Conservation (phyloP, 2,113 vertebrate species). For the Antechinus stuartii region DNA sequence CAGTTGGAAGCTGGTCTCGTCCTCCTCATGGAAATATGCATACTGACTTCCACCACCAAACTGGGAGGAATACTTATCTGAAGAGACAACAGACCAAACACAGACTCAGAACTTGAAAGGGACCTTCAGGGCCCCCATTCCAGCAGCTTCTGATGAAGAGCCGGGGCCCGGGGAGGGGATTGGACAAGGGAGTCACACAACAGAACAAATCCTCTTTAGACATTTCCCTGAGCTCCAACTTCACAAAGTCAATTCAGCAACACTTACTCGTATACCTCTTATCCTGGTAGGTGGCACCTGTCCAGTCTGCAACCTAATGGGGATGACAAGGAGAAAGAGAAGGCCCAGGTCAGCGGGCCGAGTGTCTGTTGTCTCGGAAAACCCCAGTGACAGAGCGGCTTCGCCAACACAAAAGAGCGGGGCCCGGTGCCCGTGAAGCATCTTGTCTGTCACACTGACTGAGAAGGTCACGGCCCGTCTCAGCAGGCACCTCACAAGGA, state of each 20-base stretch:
- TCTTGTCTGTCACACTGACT: background rate
- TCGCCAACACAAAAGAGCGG: background rate
- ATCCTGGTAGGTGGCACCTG: constrained; percentile 98
- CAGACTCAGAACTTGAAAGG: background rate
- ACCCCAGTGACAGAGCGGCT: background rate
- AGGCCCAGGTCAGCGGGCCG: constrained; percentile 11
- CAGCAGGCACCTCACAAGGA: background rate
- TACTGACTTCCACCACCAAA: constrained; percentile 98
- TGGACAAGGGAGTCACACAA: background rate
- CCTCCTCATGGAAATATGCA: constrained; percentile 98
- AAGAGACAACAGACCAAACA: background rate
- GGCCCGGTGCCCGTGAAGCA: background rate
- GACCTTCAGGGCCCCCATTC: background rate
- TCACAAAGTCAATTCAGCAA: background rate
- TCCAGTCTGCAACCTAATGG: constrained; percentile 98
- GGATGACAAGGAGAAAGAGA: background rate
- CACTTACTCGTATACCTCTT: constrained; percentile 98
- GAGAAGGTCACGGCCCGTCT: background rate
- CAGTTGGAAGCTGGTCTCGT: constrained; percentile 98
- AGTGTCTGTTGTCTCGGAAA: constrained; percentile 32
- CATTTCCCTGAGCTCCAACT: background rate
- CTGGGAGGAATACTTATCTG: constrained; percentile 98
- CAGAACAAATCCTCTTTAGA: background rate
- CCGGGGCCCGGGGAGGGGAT: background rate
- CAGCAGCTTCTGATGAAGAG: background rate